Percentiles rank a stretch among this genome's conserved stretches.
These are phyloP conservation scores for Hyalella azteca DNA, from an alignment of 2,888 invertebrate genomes.

Conservation along the genomic window DNA sequence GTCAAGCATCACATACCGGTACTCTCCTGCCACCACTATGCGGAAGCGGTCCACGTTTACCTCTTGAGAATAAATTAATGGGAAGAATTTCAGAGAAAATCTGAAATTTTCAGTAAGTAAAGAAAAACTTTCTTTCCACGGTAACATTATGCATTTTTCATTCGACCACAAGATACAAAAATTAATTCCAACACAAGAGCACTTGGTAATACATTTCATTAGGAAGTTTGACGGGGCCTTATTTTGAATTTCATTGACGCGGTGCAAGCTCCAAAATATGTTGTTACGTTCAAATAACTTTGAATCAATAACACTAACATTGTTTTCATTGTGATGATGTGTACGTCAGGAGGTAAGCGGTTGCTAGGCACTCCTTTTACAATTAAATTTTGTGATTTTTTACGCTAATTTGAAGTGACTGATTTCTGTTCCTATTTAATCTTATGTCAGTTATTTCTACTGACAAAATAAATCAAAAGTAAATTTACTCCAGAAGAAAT, in stretches of 20 bases:
- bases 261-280: too few species aligned
- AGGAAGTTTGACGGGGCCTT: neutral
- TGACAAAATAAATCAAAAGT: neutral
- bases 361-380: too few species aligned
- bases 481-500: neutral
- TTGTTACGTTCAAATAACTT: too few species aligned
- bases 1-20: conserved; percentile 19
- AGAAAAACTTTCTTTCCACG: neutral
- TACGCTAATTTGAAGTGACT: neutral
- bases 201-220: neutral
- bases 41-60: conserved; percentile 44
- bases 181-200: neutral
- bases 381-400: too few species aligned
- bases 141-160: neutral
- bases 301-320: too few species aligned
- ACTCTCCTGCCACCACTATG: conserved; percentile 30
- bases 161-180: neutral
- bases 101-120: neutral
- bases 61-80: conserved; percentile 24
- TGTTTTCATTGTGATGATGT: too few species aligned
- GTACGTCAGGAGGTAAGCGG: too few species aligned
- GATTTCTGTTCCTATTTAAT: neutral
- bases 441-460: neutral
- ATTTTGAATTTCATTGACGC: neutral
- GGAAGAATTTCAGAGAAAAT: too few species aligned